phyloP scores from a whole-genome alignment of 2,797 vertebrate species.

The Sebastes aleutianus region DNA sequence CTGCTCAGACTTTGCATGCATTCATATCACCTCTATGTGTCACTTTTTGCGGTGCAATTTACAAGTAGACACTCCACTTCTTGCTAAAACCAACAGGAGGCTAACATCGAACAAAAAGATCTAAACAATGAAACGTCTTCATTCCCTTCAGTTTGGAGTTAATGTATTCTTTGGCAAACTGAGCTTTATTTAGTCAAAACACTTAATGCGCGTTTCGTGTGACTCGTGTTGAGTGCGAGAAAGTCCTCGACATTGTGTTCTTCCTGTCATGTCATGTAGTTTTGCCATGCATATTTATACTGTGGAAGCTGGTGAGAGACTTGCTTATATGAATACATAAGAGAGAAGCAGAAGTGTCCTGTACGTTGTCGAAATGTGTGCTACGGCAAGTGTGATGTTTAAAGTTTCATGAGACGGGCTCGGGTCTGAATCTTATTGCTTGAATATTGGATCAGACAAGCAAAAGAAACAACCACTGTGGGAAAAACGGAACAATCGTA shows the following conservation, averaged over 20 bases:
- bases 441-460: slow-evolving; percentile 59
- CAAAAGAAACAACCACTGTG: slow-evolving; percentile 39
- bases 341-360: slow-evolving; percentile 11
- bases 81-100: slow-evolving; percentile 7
- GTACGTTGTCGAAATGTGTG: slow-evolving; percentile 47
- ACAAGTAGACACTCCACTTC: neutral
- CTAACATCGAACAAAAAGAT: neutral
- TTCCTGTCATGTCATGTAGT: slow-evolving; percentile 17
- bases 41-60: slow-evolving; percentile 3
- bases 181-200: slow-evolving; percentile 26
- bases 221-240: slow-evolving; percentile 4
- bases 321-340: neutral
- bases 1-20: neutral
- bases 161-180: slow-evolving; percentile 7
- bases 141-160: slow-evolving; percentile 9
- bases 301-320: slow-evolving; percentile 6
- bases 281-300: slow-evolving; percentile 31
- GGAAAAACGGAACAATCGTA: slow-evolving; percentile 40
- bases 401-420: slow-evolving; percentile 55
- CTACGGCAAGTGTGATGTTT: slow-evolving; percentile 25
- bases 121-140: neutral
- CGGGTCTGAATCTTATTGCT: slow-evolving; percentile 18
- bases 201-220: neutral
- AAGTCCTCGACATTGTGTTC: slow-evolving; percentile 10
- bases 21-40: neutral